Evolutionary conservation across 2,888 invertebrate species (phyloP), one percentile per base, ranked within the genome.

Genomic region (Erynnis tages): DNA sequence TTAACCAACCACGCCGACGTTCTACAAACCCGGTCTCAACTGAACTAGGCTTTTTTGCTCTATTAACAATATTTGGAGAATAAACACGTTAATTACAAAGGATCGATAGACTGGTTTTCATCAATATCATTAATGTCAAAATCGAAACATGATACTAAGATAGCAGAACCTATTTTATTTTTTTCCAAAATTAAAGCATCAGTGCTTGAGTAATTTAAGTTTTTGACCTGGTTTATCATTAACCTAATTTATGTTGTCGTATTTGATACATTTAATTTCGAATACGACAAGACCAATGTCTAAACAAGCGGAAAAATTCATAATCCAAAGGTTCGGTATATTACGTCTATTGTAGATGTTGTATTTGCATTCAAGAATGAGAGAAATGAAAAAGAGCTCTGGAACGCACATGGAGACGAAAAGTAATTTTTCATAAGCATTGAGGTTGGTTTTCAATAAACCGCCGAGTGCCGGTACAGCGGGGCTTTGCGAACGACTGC

Each of bases 341-440:
- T 77, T 75, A 69, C 73, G 67, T 75, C 77, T 76, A 83, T 82
- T 82, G 75, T 67, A 76, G 69, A 82, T 81, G 79, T 83, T 75
- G 77, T 81, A 77, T 81, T 81, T 76, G 79, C 79, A 79, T 76
- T 76, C 73, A 69, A 79, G 75, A 79, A 78, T 76, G 67, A 63
- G 61, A 61, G 67, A 65, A 70, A 66, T 64, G 71, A 66, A 68
- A 61, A 69, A 74, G 74, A 67, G 63, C 62, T 64, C 61, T 65
- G 65, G 70, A 70, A 71, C 69, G 69, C 65, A 72, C 69, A 63
- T 64, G 65, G 71, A 73, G 67, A 72, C 73, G 75, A 76, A 78
- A 79, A 76, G 73, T 77, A 78, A 76, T 79, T 78, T 81, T 81
- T 79, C 79, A 79, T 71, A 74, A 74, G 69, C 69, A 77, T 76